phyloP scores from a whole-genome alignment of 2,797 vertebrate species.

The Euphonia xanthogaster region DNA sequence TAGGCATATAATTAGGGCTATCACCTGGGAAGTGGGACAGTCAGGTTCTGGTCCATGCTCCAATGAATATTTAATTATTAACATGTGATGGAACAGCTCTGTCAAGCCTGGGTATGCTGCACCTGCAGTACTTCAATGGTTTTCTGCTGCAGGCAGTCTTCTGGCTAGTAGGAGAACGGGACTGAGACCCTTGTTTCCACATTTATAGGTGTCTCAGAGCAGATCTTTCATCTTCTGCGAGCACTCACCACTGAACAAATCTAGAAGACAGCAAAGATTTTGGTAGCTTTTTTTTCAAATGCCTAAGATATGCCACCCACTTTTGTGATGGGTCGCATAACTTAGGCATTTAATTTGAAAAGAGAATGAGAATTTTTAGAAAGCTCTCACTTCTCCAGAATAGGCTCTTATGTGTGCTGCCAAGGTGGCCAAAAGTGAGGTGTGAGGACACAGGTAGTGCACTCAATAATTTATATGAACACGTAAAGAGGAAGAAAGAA shows the following conservation, averaged over 20 bases:
- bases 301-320: no score
- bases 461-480: neutral
- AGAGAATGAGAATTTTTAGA: neutral
- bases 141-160: neutral
- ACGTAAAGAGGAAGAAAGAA: neutral
- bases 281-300: neutral
- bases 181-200: neutral
- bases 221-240: neutral
- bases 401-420: neutral
- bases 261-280: neutral
- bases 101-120: constrained; percentile 44
- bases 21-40: constrained; percentile 65
- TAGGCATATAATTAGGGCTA: constrained; percentile 58
- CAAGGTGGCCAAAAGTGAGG: neutral
- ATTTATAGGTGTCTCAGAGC: neutral
- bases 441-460: neutral
- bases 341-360: neutral
- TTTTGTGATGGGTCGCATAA: neutral
- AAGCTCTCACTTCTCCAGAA: neutral
- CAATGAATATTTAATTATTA: constrained; percentile 71
- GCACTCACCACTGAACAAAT: neutral
- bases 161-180: neutral
- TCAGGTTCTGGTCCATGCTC: constrained; percentile 61
- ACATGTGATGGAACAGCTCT: constrained; percentile 61
- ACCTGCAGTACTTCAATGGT: constrained; percentile 42